phyloP scores from a whole-genome alignment of 1,140 invertebrate species.

The Wasmannia auropunctata region DNA sequence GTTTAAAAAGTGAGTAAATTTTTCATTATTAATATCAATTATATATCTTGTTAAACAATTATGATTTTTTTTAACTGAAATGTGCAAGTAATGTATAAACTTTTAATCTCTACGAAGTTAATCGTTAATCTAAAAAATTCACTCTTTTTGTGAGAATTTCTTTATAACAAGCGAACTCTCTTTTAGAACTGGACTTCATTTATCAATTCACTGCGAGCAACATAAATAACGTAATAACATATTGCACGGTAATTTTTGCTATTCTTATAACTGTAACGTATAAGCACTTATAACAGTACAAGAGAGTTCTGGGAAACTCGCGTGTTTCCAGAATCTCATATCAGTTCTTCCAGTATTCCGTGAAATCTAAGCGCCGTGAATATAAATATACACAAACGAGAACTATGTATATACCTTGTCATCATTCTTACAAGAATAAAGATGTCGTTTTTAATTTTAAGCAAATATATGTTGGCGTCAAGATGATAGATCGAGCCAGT shows the following conservation, averaged over 20 bases:
- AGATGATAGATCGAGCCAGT: too few relatives aligned
- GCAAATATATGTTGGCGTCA: too few relatives aligned
- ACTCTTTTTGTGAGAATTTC: not conserved
- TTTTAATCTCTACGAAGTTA: too few relatives aligned
- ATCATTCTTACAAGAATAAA: not conserved
- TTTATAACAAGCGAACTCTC: not conserved
- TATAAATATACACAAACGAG: not conserved
- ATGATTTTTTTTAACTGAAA: too few relatives aligned
- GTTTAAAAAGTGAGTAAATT: too few relatives aligned
- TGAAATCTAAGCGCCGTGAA: not conserved
- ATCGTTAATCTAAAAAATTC: not conserved
- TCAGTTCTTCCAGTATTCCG: not conserved
- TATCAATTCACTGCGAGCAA: not conserved
- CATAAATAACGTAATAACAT: not conserved
- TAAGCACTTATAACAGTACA: not conserved
- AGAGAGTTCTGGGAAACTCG: not conserved
- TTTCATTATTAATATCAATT: too few relatives aligned
- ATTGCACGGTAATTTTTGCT: not conserved
- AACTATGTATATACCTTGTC: not conserved
- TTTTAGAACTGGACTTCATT: not conserved
- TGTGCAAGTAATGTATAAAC: too few relatives aligned
- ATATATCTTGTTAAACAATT: too few relatives aligned
- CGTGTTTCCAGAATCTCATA: not conserved
- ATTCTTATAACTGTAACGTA: constrained; percentile 14
- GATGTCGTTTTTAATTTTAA: not conserved